Conservation (phyloP, 2,888 invertebrate genomes). For the Chouioia cunea region DNA sequence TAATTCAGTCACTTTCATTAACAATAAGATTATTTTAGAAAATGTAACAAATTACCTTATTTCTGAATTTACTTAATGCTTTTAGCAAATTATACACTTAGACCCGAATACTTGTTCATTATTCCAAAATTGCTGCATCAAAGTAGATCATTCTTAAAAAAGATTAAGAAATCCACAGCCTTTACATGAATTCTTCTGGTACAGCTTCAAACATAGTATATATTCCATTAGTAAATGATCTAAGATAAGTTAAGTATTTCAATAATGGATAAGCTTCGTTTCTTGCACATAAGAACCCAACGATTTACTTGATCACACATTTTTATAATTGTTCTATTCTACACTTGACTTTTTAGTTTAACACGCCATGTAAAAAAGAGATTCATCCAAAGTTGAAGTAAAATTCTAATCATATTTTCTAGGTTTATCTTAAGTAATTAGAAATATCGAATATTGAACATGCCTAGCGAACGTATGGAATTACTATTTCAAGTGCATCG, state of each 20-base stretch:
- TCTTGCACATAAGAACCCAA: too few species aligned
- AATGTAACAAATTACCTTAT: not conserved
- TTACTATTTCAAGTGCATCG: too few species aligned
- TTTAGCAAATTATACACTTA: slow-evolving; percentile 14
- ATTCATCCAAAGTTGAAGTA: too few species aligned
- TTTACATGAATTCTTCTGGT: slow-evolving; percentile 13
- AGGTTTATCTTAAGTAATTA: too few species aligned
- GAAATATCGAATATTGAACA: too few species aligned
- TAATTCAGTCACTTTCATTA: slow-evolving; percentile 1
- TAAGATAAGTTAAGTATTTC: slow-evolving; percentile 57
- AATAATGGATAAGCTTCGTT: slow-evolving; percentile 28
- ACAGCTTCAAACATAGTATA: slow-evolving; percentile 18
- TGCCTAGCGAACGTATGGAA: too few species aligned
- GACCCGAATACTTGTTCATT: slow-evolving; percentile 9
- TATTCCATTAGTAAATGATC: slow-evolving; percentile 48
- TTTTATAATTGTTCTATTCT: too few species aligned
- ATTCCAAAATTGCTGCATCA: not conserved
- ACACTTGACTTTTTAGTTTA: too few species aligned
- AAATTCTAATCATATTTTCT: too few species aligned
- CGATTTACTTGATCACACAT: too few species aligned
- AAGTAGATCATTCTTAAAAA: slow-evolving; percentile 1
- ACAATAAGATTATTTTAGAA: slow-evolving; percentile 7
- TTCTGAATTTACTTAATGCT: not conserved
- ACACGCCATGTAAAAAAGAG: too few species aligned
- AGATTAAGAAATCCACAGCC: slow-evolving; percentile 7